Conservation (phyloP, 2,113 vertebrate genomes). For the Mellivora capensis region DNA sequence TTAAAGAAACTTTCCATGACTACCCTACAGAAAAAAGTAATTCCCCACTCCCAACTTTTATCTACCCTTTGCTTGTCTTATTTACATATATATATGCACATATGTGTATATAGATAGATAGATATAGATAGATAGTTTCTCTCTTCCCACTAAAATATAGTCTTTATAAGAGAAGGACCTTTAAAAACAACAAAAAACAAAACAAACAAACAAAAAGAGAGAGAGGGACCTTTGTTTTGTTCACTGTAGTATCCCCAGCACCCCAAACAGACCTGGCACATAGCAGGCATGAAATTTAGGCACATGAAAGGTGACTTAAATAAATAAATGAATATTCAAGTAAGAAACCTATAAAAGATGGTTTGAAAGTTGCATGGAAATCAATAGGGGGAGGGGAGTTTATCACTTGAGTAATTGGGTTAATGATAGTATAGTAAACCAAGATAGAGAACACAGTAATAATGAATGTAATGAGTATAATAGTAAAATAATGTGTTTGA, state of each 20-base stretch:
- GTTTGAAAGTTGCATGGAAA: neutral
- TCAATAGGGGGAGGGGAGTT: neutral
- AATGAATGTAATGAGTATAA: neutral
- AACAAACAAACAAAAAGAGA: too few relatives aligned
- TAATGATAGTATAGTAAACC: neutral
- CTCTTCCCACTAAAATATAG: neutral
- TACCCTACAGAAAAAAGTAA: neutral
- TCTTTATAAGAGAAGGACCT: neutral
- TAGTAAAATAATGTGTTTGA: neutral
- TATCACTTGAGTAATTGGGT: neutral
- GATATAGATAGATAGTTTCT: neutral
- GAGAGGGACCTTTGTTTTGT: neutral
- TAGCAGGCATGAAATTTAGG: neutral
- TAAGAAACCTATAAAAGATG: neutral
- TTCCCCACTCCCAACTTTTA: neutral
- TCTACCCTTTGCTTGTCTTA: neutral
- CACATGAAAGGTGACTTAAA: neutral
- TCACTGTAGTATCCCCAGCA: neutral
- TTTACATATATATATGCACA: neutral
- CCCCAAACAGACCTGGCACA: neutral
- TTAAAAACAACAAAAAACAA: neutral
- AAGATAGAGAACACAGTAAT: neutral
- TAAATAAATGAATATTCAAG: neutral
- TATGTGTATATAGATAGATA: too few relatives aligned
- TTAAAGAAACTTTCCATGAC: neutral